These are phyloP conservation scores for Dipus sagitta DNA, from an alignment of 2,797 vertebrate species.

Conservation along the genomic window DNA sequence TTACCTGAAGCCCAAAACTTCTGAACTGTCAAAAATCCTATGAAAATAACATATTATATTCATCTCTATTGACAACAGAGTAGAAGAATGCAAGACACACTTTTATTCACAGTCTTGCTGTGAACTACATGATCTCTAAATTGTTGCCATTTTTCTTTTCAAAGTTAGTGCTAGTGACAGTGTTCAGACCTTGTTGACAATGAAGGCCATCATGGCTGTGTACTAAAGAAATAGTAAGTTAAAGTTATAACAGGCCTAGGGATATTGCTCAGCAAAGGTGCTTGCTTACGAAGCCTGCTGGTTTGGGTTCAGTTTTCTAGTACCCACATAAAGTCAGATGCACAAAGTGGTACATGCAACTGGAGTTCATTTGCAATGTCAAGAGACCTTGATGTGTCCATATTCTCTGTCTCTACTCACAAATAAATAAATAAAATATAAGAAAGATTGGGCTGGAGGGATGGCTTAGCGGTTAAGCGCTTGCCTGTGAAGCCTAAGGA, in stretches of 20 bases:
- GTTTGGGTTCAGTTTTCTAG: too few species aligned
- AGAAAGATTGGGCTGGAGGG: too few species aligned
- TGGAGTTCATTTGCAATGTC: too few species aligned
- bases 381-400: too few species aligned
- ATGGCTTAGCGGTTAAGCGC: too few species aligned
- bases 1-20: constrained; percentile 19
- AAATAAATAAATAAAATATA: too few species aligned
- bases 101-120: background rate
- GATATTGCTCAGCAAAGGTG: too few species aligned
- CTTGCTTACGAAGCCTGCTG: too few species aligned
- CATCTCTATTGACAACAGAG: background rate
- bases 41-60: constrained; percentile 53
- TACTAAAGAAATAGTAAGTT: constrained; percentile 17
- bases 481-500: too few species aligned
- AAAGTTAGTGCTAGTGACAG: constrained; percentile 30
- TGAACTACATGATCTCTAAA: background rate
- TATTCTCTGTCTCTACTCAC: too few species aligned
- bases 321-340: too few species aligned
- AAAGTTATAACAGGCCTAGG: background rate
- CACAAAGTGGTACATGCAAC: too few species aligned
- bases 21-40: constrained; percentile 10
- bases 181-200: background rate
- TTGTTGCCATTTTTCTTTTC: constrained; percentile 48
- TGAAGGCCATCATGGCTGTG: background rate
- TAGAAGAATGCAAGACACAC: background rate